phyloP scores from a whole-genome alignment of 2,888 invertebrate species.

The Dynastes grantii region DNA sequence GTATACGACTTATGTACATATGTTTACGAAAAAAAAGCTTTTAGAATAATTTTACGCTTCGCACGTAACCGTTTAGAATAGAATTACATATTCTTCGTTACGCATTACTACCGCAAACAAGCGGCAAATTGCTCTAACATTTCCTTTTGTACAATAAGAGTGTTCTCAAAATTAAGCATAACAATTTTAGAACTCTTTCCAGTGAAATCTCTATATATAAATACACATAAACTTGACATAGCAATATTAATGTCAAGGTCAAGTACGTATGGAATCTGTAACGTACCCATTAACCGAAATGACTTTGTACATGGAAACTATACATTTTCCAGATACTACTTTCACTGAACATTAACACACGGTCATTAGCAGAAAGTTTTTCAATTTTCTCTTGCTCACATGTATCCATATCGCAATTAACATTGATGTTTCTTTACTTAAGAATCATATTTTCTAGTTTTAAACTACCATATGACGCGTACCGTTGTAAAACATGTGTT shows the following conservation, averaged over 20 bases:
- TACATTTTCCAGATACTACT: too few relatives aligned
- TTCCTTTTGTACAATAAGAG: neutral
- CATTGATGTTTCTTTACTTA: neutral
- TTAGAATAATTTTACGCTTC: neutral
- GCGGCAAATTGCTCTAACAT: neutral
- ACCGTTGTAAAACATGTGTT: neutral
- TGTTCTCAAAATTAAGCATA: neutral
- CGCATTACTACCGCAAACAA: neutral
- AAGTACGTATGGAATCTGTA: too few relatives aligned
- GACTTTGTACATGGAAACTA: too few relatives aligned
- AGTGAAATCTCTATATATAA: too few relatives aligned
- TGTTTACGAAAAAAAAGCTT: neutral
- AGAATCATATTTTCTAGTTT: neutral
- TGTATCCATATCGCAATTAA: neutral
- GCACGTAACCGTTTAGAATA: neutral
- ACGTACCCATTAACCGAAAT: too few relatives aligned
- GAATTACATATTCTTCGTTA: neutral
- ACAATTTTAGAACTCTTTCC: too few relatives aligned
- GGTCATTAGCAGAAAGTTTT: neutral
- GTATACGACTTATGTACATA: neutral
- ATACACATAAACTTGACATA: too few relatives aligned
- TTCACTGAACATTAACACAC: too few relatives aligned
- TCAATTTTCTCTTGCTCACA: neutral
- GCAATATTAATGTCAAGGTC: too few relatives aligned
- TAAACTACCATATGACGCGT: neutral